A percentile compares a stretch with the other conserved stretches of the same genome.
Evolutionary conservation across 2,797 vertebrate genomes (phyloP).

Genomic region (Rhabdomys pumilio): DNA sequence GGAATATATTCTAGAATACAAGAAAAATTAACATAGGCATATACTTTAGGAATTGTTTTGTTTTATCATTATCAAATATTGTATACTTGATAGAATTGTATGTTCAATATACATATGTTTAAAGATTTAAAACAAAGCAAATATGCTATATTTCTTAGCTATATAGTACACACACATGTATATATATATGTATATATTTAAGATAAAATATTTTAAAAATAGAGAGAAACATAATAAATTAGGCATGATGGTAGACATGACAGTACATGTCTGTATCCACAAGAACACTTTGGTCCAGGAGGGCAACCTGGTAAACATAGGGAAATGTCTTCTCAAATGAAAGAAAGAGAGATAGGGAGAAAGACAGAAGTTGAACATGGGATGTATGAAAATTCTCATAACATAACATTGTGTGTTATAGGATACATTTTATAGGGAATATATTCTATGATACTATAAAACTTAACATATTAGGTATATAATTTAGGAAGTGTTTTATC

Average conservation of each 20-base stretch:
- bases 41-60: neutral
- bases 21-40: neutral
- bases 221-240: neutral
- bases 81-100: neutral
- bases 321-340: neutral
- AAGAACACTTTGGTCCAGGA: neutral
- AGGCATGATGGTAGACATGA: neutral
- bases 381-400: neutral
- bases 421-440: neutral
- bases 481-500: neutral
- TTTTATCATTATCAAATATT: neutral
- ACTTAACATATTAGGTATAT: neutral
- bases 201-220: neutral
- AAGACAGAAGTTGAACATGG: neutral
- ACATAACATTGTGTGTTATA: neutral
- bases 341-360: neutral
- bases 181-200: neutral
- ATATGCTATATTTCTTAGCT: neutral
- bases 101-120: neutral
- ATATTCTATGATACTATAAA: neutral
- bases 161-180: neutral
- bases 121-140: neutral
- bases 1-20: neutral
- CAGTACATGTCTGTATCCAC: neutral
- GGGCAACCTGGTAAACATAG: neutral